Conservation (phyloP, 2,888 invertebrate genomes). For the Kryphioiulus occultus region DNA sequence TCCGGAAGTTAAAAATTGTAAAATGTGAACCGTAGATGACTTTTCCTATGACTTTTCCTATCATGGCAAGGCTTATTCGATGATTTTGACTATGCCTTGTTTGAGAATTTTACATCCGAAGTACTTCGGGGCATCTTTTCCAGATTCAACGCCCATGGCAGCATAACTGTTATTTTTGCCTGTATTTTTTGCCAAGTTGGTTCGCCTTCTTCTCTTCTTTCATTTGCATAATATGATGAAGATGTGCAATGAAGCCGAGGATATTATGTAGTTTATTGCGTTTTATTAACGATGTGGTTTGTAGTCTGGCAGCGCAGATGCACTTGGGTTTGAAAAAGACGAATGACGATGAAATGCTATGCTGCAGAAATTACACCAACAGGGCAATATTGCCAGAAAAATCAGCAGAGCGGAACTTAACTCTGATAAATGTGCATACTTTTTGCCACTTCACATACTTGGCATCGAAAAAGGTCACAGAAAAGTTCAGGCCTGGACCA, state of each 20-base stretch:
- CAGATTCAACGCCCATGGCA: too few relatives aligned
- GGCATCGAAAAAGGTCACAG: background rate
- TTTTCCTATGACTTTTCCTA: too few relatives aligned
- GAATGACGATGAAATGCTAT: background rate
- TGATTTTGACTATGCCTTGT: too few relatives aligned
- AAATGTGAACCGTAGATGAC: too few relatives aligned
- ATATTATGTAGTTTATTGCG: background rate
- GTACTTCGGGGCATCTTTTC: too few relatives aligned
- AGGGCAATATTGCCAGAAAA: background rate
- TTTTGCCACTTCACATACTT: background rate
- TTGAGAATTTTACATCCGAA: too few relatives aligned
- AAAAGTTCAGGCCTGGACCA: background rate
- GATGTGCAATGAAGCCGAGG: constrained; percentile 5
- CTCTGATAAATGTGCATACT: background rate
- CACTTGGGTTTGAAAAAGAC: background rate
- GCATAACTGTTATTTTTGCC: too few relatives aligned
- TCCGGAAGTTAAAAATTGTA: too few relatives aligned
- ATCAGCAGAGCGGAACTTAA: background rate
- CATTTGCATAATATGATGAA: constrained; percentile 5
- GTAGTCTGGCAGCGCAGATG: background rate
- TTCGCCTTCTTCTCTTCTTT: background rate
- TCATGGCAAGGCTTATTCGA: too few relatives aligned
- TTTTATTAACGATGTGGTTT: background rate
- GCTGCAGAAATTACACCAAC: background rate
- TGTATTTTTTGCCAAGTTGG: too few relatives aligned